Conservation (phyloP, 2,113 vertebrate species). For the Hypocryptadius cinnamomeus region DNA sequence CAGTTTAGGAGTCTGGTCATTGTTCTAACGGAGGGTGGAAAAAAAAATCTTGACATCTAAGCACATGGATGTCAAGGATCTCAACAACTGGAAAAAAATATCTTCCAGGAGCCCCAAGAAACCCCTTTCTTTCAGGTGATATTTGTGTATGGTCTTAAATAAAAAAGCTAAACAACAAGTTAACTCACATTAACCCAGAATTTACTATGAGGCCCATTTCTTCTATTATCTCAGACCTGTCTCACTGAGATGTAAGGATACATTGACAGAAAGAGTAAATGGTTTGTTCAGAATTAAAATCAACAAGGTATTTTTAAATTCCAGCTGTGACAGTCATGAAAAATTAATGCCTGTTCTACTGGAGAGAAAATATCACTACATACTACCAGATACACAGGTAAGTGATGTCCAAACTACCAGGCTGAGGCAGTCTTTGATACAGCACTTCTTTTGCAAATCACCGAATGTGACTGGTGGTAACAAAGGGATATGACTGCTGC, state of each 20-base stretch:
- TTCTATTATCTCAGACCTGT: not conserved
- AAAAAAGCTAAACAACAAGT: not conserved
- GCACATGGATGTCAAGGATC: not conserved
- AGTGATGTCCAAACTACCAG: not conserved
- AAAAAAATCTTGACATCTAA: not conserved
- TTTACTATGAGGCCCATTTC: not conserved
- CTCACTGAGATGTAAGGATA: not conserved
- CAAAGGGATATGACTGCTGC: not conserved
- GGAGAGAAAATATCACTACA: not conserved
- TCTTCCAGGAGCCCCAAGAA: not conserved
- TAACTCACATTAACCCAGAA: not conserved
- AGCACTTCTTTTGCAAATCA: not conserved
- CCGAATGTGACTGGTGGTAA: not conserved
- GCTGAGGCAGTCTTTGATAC: not conserved
- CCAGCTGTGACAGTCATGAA: not conserved
- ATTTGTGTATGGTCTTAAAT: not conserved
- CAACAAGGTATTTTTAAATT: not conserved
- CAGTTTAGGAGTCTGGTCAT: not conserved
- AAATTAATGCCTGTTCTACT: not conserved
- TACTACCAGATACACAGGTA: not conserved
- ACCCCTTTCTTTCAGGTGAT: not conserved
- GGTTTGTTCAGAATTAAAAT: not conserved
- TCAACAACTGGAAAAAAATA: not conserved
- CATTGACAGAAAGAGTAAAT: not conserved
- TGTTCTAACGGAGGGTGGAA: not conserved